These are phyloP conservation scores for Fopius arisanus DNA, from an alignment of 1,140 invertebrate genomes.

Conservation along the genomic window DNA sequence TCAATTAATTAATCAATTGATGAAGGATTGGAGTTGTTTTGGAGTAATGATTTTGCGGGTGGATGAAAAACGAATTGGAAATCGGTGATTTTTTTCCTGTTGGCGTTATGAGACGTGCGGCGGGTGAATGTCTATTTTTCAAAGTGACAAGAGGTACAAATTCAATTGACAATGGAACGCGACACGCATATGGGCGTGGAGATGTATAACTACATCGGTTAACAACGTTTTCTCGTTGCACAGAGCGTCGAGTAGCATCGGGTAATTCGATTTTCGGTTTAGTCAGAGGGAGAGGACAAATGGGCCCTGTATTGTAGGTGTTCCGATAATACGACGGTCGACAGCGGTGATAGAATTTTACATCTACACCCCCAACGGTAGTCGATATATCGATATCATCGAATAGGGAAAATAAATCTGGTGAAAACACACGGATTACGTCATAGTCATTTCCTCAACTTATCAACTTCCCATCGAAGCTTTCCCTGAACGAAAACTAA, in stretches of 20 bases:
- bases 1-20: no score
- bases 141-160: constrained; percentile 48
- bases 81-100: no score
- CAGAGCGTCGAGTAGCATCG: constrained; percentile 54
- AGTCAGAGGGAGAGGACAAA: constrained; percentile 3
- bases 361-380: constrained; percentile 11
- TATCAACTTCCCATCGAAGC: no score
- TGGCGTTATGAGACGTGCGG: no score
- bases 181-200: constrained; percentile 56
- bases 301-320: constrained; percentile 18
- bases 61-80: no score
- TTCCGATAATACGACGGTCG: constrained; percentile 23
- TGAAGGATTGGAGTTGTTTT: no score
- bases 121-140: neutral
- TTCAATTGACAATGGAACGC: constrained; percentile 59
- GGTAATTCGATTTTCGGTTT: constrained; percentile 55
- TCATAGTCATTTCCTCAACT: no score
- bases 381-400: neutral
- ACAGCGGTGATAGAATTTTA: constrained; percentile 35
- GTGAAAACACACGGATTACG: neutral
- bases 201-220: constrained; percentile 57
- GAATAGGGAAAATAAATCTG: neutral
- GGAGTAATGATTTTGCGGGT: no score
- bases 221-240: constrained; percentile 61
- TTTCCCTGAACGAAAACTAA: no score